These are phyloP conservation scores for Eurystomus glaucurus DNA, from an alignment of 2,797 vertebrate genomes.

Conservation along the genomic window DNA sequence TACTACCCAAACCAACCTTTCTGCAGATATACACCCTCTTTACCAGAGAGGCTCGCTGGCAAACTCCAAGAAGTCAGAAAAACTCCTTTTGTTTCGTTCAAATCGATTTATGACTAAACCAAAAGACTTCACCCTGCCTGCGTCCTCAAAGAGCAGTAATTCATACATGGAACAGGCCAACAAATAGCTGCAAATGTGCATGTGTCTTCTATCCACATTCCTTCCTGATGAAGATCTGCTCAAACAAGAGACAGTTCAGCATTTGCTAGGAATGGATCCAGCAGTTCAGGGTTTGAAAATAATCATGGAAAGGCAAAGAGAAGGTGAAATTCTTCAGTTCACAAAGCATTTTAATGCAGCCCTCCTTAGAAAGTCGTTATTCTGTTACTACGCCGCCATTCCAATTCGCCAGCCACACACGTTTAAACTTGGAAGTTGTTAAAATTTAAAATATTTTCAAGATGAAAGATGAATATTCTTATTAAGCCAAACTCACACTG, in stretches of 20 bases:
- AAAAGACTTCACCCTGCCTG: neutral
- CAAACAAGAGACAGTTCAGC: neutral
- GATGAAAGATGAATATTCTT: neutral
- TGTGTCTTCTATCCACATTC: constrained; percentile 23
- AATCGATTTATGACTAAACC: neutral
- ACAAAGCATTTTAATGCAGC: neutral
- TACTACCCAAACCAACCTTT: neutral
- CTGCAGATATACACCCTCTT: neutral
- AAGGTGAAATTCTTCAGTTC: neutral
- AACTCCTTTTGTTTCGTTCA: neutral
- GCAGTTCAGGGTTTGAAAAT: neutral
- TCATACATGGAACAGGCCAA: neutral
- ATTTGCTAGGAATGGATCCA: neutral
- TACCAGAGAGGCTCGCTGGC: neutral
- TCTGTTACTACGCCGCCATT: neutral
- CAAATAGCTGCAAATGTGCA: neutral
- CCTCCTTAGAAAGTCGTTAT: neutral
- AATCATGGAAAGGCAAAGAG: neutral
- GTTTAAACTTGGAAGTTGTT: neutral
- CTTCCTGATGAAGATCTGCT: neutral
- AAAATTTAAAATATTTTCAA: neutral
- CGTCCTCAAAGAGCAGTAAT: neutral
- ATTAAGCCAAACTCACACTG: neutral
- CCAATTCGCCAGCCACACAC: neutral
- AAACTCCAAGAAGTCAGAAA: neutral